Evolutionary conservation across 2,888 invertebrate species (phyloP).

Genomic region (Belgica antarctica): DNA sequence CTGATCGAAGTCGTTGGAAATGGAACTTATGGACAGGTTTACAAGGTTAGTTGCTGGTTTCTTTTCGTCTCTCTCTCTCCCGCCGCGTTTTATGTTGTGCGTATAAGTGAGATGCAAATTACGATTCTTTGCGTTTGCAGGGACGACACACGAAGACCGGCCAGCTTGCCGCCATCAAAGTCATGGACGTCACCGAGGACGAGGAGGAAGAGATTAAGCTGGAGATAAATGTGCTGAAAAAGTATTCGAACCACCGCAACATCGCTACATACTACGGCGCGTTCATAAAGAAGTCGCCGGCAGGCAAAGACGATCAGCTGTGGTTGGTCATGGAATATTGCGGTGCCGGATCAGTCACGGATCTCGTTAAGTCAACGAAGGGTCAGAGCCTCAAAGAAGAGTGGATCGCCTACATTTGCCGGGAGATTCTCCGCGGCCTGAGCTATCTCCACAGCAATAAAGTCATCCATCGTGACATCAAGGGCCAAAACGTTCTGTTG

Average conservation of each 20-base stretch:
- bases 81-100: not conserved
- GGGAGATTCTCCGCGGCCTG: conserved; percentile 92
- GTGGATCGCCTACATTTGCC: conserved; percentile 99
- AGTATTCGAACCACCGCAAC: conserved; percentile 97
- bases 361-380: conserved; percentile 98
- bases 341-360: conserved; percentile 98
- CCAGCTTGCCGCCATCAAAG: conserved; percentile 99
- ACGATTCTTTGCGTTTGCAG: conserved; percentile 57
- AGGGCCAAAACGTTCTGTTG: conserved; percentile 97
- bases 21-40: conserved; percentile 99
- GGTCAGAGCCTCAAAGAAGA: conserved; percentile 98
- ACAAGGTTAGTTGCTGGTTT: conserved; percentile 77
- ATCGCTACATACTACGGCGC: conserved; percentile 99
- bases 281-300: conserved; percentile 98
- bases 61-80: not conserved
- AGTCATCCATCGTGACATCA: conserved; percentile 99
- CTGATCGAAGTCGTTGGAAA: conserved; percentile 99
- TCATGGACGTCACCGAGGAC: conserved; percentile 99
- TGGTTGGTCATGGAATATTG: conserved; percentile 99
- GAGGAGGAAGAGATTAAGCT: conserved; percentile 99
- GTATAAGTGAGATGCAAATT: not conserved
- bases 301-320: conserved; percentile 98
- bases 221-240: conserved; percentile 99
- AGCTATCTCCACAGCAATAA: conserved; percentile 98
- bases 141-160: conserved; percentile 99